Base-by-base conservation (phyloP, 2,113 vertebrate genomes). In the Trogon surrucura region DNA sequence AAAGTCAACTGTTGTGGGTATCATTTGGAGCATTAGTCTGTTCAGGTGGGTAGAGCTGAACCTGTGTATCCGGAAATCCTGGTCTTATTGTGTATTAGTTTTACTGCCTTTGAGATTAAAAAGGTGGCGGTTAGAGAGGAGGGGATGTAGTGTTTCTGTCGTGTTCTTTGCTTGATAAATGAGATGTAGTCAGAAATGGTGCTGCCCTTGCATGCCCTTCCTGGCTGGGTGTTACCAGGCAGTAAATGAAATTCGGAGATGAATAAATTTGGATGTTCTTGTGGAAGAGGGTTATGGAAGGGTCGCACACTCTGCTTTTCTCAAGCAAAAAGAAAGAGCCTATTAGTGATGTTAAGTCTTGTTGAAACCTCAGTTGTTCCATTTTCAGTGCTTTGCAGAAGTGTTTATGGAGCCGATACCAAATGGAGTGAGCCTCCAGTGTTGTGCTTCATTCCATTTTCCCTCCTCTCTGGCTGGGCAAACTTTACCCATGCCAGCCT, bases 301-400 rank as follows among this genome's bases (percentile, higher is more conserved):
- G 36, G 6, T 65, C 17, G 27, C 44, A 27, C 9, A 10, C 5
- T n/a, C 4, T 67, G 38, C 20, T 80, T 38, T 73, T 77, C 34
- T 80, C 54, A 56, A 77, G 54, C 17, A 80, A 61, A 92, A 89
- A 60, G 8, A 30, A 71, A 41, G 34, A n/a, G 9, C 9, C 6
- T 53, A 17, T 61, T n/a, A 21, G 26, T 0, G 1, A n/a, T 41
- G 10, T 41, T 41, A 41, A 41, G 0, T 60, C 13, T 7, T 87
- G 54, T n/a, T 56, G 38, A 65, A 83, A 61, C 50, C 8, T 58
- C 58, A 58, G 27, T 45, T 18, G 5, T 45, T 91, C 32, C 1
- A 2, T 91, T 85, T 80, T 25, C 56, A 66, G 60, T 32, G 34
- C 26, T 69, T 69, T 32, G 26, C 65, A 57, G 30, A 48, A 93